A percentile compares a stretch with the other conserved stretches of the same genome.
These are phyloP conservation scores for Echeneis naucrates DNA, from an alignment of 2,797 vertebrate genomes.

Conservation along the genomic window DNA sequence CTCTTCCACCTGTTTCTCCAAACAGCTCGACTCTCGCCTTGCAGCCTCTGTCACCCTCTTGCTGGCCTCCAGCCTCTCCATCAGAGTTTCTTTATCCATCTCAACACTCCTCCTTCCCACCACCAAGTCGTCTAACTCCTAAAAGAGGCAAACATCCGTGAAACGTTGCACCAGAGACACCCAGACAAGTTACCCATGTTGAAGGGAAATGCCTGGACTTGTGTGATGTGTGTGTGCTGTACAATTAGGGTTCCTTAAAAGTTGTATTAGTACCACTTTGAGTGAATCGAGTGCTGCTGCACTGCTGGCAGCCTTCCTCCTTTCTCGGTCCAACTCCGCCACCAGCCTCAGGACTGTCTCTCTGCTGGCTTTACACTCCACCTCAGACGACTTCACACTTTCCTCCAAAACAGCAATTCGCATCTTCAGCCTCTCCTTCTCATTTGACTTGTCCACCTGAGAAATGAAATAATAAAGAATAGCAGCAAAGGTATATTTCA, in stretches of 20 bases:
- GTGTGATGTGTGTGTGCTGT: background rate
- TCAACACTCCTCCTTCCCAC: slow-evolving; percentile 81
- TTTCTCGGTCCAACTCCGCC: slow-evolving; percentile 87
- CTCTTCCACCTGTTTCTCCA: slow-evolving; percentile 83
- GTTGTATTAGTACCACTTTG: slow-evolving; percentile 81
- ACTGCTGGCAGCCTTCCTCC: slow-evolving; percentile 78
- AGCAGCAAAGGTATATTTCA: background rate
- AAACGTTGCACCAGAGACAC: no score
- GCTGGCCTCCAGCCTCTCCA: slow-evolving; percentile 83
- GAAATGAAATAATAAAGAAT: background rate
- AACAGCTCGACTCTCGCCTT: slow-evolving; percentile 78
- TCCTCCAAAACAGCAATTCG: slow-evolving; percentile 85
- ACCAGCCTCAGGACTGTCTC: slow-evolving; percentile 90
- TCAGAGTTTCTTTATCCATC: slow-evolving; percentile 81
- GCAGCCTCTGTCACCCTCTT: slow-evolving; percentile 82
- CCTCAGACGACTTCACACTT: slow-evolving; percentile 84
- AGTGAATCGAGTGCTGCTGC: slow-evolving; percentile 81
- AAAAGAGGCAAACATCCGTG: background rate
- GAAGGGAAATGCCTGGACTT: background rate
- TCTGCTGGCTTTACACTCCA: slow-evolving; percentile 91
- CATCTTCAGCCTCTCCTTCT: slow-evolving; percentile 81
- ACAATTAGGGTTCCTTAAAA: background rate
- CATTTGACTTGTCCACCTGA: slow-evolving; percentile 79
- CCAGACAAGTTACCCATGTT: slow-evolving; percentile 16
- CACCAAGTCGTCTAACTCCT: slow-evolving; percentile 86